phyloP scores from a whole-genome alignment of 2,888 invertebrate species.

The Netelia virgata region DNA sequence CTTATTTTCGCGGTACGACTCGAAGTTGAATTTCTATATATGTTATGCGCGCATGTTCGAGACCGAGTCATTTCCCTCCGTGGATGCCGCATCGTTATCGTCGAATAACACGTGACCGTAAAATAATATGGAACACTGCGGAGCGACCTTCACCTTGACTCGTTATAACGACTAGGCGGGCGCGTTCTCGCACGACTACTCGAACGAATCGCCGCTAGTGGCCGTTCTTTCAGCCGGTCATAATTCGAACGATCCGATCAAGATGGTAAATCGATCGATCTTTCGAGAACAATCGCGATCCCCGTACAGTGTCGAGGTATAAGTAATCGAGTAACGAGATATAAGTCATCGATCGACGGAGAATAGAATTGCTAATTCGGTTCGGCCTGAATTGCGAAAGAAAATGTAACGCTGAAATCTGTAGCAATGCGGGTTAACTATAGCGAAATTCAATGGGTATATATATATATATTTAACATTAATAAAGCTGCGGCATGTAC shows the following conservation, averaged over 20 bases:
- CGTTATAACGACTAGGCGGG: slow-evolving; percentile 12
- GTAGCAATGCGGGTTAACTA: background rate
- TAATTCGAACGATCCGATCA: slow-evolving; percentile 20
- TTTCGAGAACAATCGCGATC: slow-evolving; percentile 15
- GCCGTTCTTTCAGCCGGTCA: background rate
- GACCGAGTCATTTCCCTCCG: slow-evolving; percentile 14
- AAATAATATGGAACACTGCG: slow-evolving; percentile 60
- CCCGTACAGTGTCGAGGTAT: background rate
- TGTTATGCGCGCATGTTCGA: background rate
- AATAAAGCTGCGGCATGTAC: background rate
- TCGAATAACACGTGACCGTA: slow-evolving; percentile 55
- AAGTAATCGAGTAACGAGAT: background rate
- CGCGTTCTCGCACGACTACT: background rate
- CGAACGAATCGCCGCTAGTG: slow-evolving; percentile 12
- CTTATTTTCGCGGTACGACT: background rate
- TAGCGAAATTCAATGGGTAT: slow-evolving; percentile 1
- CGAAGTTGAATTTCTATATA: background rate
- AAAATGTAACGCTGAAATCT: background rate
- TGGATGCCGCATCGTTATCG: slow-evolving; percentile 58
- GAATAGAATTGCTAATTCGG: slow-evolving; percentile 18
- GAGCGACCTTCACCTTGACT: slow-evolving; percentile 62
- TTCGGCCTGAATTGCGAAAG: background rate
- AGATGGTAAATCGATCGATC: slow-evolving; percentile 6
- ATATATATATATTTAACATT: background rate
- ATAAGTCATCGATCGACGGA: background rate